phyloP scores from a whole-genome alignment of 1,140 invertebrate genomes.

The Spodoptera litura region DNA sequence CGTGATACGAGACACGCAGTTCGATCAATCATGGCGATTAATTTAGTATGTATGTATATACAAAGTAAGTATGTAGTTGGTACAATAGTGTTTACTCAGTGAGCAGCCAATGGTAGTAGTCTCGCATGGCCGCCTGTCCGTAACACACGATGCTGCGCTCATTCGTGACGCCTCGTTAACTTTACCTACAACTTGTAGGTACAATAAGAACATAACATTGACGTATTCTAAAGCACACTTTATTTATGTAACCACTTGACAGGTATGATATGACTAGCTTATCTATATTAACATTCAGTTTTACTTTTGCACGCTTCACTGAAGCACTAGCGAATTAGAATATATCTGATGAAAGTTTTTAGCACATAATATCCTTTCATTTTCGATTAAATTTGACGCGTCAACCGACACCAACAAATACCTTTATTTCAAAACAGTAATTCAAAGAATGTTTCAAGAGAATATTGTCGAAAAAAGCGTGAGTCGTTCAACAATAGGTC shows the following conservation, averaged over 20 bases:
- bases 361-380: conserved; percentile 18
- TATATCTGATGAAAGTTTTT: background rate
- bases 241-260: conserved; percentile 1
- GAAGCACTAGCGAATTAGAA: background rate
- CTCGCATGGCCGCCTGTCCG: conserved; percentile 60
- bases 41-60: conserved; percentile 28
- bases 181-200: conserved; percentile 4
- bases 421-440: conserved; percentile 40
- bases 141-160: conserved; percentile 53
- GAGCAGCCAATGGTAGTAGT: conserved; percentile 61
- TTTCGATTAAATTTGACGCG: background rate
- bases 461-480: conserved; percentile 56
- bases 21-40: conserved; percentile 43
- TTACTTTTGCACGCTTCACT: conserved; percentile 2
- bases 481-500: conserved; percentile 54
- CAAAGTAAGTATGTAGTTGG: background rate
- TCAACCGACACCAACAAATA: conserved; percentile 17
- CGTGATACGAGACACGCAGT: conserved; percentile 20
- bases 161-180: conserved; percentile 40
- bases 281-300: background rate
- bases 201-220: conserved; percentile 14
- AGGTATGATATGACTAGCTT: too few relatives aligned
- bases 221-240: background rate
- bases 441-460: conserved; percentile 47
- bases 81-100: conserved; percentile 27